Evolutionary conservation across 2,113 vertebrate species (phyloP), one percentile per base, ranked within the genome.

Genomic region (Aspiorhynchus laticeps): DNA sequence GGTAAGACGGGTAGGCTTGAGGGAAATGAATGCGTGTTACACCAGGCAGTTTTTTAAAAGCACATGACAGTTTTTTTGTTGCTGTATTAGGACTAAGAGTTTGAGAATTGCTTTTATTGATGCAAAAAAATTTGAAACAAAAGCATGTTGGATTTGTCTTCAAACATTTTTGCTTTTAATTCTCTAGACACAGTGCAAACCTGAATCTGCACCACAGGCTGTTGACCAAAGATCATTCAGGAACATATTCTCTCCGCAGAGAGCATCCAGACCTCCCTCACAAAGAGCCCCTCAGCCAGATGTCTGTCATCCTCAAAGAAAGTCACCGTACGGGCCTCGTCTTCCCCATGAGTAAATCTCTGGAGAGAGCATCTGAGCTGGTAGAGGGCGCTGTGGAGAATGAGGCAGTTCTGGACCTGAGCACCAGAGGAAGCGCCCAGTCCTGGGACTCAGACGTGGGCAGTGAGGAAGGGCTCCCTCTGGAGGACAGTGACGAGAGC

Each of bases 381-480:
- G 87, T 28, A 87, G 92, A 94, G 0, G 93, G 38, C 1, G 51
- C 36, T 91, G 87, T 93, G 24, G 94, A 93, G 7, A 96, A 97
- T 28, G 97, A 95, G 76, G 93, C 96, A 0, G 92, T 98, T 81
- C 92, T 99, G 92, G 98, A 99, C 91, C 90, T 99, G 90, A 99
- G 98, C 91, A 97, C 97, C 87, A 95, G 94, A 85, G 94, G 95
- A 91, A 96, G 96, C 83, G 94, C 92, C 85, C 96, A 92, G 48
- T 98, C 97, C 59, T 99, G 97, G 97, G 98, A 98, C 93, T 99
- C 98, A 0, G 98, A 99, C 0, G 96, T 95, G 76, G 95, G 93
- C 46, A 98, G 97, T 8, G 98, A 99, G 89, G 97, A 96, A 78
- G 97, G 95, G 75, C 87, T 95, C 82, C 94, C 95, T 33, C 88